These are phyloP conservation scores for Zootermopsis nevadensis DNA, from an alignment of 2,888 invertebrate species.

Conservation along the genomic window DNA sequence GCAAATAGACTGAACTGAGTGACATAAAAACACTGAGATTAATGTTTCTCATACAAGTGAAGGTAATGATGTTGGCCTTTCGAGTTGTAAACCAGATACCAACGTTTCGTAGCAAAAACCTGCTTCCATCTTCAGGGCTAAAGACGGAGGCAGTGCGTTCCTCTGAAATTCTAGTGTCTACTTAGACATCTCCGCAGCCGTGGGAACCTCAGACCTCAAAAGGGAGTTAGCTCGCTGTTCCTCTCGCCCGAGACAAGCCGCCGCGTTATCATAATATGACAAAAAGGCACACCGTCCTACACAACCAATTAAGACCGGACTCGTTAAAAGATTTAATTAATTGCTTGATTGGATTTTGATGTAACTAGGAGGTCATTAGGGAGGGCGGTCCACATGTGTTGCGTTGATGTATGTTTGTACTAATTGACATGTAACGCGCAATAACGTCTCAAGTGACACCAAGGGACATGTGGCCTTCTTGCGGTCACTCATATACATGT, in stretches of 20 bases:
- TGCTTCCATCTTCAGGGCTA: no score
- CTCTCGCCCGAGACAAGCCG: background rate
- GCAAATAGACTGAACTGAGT: no score
- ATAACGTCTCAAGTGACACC: background rate
- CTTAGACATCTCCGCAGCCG: no score
- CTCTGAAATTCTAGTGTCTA: no score
- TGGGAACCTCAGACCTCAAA: no score
- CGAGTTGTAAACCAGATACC: no score
- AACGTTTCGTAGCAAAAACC: no score
- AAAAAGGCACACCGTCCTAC: constrained; percentile 12
- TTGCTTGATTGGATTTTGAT: constrained; percentile 48
- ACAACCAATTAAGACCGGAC: constrained; percentile 33
- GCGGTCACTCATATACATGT: background rate
- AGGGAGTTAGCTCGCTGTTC: no score
- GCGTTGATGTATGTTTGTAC: constrained; percentile 26
- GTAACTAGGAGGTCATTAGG: constrained; percentile 44
- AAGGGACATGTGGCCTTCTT: background rate
- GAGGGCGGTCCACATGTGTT: background rate
- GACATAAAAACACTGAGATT: no score
- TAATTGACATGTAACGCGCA: background rate
- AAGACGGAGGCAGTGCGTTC: no score
- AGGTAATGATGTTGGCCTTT: no score
- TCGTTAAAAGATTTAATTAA: constrained; percentile 42
- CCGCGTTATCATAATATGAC: constrained; percentile 17
- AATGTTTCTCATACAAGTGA: no score